Evolutionary conservation across 2,797 vertebrate species (phyloP).

Genomic region (Rhincodon typus): DNA sequence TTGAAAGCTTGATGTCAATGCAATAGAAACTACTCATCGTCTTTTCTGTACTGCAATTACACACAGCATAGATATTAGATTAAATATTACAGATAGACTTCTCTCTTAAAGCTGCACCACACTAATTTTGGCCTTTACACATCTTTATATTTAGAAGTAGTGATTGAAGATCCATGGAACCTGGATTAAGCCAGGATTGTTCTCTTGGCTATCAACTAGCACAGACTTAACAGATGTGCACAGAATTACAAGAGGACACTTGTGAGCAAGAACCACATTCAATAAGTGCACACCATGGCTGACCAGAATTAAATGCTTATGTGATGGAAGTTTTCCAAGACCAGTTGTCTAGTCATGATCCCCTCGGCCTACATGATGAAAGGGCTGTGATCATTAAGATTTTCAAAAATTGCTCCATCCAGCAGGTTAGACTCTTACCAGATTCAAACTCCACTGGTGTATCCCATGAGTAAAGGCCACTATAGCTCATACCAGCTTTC

Average conservation of each 20-base stretch:
- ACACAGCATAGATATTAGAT: background rate
- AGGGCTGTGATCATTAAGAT: too few relatives aligned
- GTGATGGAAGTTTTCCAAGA: too few relatives aligned
- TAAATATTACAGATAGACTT: background rate
- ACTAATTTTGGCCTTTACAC: background rate
- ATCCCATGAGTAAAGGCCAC: too few relatives aligned
- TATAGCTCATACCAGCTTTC: too few relatives aligned
- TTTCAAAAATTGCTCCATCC: too few relatives aligned
- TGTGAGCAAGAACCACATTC: background rate
- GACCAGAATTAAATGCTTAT: background rate
- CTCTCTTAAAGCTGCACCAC: background rate
- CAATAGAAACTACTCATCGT: background rate
- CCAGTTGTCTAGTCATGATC: too few relatives aligned
- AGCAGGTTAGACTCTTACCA: too few relatives aligned
- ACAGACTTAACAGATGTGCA: background rate
- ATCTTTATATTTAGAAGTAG: background rate
- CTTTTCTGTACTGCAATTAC: background rate
- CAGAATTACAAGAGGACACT: background rate
- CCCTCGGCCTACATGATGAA: too few relatives aligned
- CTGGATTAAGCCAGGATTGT: background rate
- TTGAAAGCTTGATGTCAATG: background rate
- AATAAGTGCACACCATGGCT: background rate
- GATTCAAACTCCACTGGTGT: too few relatives aligned
- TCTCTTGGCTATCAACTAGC: background rate
- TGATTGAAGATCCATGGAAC: background rate